Evolutionary conservation across 2,888 invertebrate genomes (phyloP).

Genomic region (Myopa testacea): DNA sequence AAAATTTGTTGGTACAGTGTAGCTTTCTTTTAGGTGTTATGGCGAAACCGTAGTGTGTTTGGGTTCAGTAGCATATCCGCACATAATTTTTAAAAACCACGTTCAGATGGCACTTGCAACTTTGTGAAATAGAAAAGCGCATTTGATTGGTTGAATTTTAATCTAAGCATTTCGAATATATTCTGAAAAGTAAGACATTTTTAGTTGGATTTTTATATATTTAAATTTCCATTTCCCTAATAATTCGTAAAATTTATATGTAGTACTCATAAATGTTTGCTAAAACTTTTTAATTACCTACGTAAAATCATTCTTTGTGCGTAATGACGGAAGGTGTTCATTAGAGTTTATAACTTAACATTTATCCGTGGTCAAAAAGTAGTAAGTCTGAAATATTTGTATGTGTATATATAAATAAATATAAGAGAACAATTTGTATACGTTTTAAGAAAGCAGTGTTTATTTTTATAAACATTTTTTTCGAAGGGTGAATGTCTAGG

Average conservation of each 20-base stretch:
- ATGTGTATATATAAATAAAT: background rate
- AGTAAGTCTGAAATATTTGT: too few relatives aligned
- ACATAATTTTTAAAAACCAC: slow-evolving; percentile 25
- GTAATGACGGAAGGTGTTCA: slow-evolving; percentile 3
- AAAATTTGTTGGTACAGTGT: too few relatives aligned
- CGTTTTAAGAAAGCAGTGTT: background rate
- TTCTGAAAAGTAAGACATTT: slow-evolving; percentile 29
- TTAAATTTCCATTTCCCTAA: background rate
- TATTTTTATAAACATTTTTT: background rate
- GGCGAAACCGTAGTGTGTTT: too few relatives aligned
- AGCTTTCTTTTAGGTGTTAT: too few relatives aligned
- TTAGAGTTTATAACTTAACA: background rate
- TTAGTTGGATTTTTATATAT: background rate
- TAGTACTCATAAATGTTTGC: background rate
- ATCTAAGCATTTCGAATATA: slow-evolving; percentile 43
- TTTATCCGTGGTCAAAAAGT: too few relatives aligned
- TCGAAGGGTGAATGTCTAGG: too few relatives aligned
- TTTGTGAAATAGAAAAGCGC: slow-evolving; percentile 52
- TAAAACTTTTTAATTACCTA: background rate
- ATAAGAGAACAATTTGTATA: background rate
- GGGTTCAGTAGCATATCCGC: too few relatives aligned
- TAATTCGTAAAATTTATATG: slow-evolving; percentile 11
- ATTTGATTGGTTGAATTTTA: slow-evolving; percentile 55
- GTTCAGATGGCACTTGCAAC: slow-evolving; percentile 53
- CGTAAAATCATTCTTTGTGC: background rate